A percentile compares a stretch with the other conserved stretches of the same genome.
These are phyloP conservation scores for Drosophila truncata DNA, from an alignment of 1,140 invertebrate genomes.

Conservation along the genomic window DNA sequence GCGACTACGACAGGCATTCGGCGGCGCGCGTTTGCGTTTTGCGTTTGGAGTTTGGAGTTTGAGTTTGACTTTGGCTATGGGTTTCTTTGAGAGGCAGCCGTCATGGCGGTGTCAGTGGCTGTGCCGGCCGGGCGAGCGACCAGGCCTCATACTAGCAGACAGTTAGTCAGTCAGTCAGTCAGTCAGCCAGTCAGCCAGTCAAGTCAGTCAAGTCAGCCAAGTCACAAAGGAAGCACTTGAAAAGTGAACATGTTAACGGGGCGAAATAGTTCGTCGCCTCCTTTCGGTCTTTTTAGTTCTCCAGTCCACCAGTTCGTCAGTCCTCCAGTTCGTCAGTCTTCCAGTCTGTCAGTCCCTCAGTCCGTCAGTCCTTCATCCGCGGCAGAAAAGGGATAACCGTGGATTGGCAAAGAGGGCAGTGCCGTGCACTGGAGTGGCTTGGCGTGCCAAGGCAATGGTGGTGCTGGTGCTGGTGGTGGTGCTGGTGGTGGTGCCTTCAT, in stretches of 20 bases:
- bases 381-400: conserved; percentile 20
- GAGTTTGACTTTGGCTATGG: conserved; percentile 14
- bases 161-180: conserved; percentile 57
- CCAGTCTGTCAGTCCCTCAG: background rate
- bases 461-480: background rate
- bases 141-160: conserved; percentile 71
- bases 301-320: background rate
- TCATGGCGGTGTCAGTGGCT: conserved; percentile 78
- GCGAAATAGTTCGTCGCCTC: conserved; percentile 77
- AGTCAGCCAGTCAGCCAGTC: conserved; percentile 11
- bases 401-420: conserved; percentile 5
- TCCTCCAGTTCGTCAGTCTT: background rate
- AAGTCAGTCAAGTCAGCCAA: conserved; percentile 46
- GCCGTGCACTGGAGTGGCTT: conserved; percentile 8
- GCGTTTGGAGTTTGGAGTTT: conserved; percentile 26
- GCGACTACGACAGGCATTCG: conserved; percentile 46
- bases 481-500: background rate
- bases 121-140: conserved; percentile 67
- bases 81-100: conserved; percentile 78
- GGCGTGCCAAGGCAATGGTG: conserved; percentile 14
- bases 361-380: conserved; percentile 7
- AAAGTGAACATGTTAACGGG: conserved; percentile 78
- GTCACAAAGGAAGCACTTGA: conserved; percentile 76
- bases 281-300: conserved; percentile 58
- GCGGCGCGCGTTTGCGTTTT: conserved; percentile 43